Conservation (phyloP, 2,797 vertebrate species). For the Coranthus polyacanthus region DNA sequence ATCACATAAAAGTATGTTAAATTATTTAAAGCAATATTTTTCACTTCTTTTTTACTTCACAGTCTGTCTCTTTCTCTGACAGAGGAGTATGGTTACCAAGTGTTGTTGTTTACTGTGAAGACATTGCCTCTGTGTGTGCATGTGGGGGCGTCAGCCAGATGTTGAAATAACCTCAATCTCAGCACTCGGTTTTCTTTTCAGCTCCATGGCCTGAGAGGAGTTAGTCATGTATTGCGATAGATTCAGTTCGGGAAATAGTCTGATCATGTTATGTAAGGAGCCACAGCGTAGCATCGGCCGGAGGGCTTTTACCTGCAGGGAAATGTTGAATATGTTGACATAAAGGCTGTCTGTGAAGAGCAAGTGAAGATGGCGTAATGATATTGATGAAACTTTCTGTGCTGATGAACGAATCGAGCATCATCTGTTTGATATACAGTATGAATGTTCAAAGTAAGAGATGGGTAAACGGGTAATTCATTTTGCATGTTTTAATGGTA, state of each 20-base stretch:
- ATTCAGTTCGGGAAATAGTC: constrained; percentile 20
- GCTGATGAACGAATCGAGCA: background rate
- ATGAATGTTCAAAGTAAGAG: background rate
- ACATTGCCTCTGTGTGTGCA: constrained; percentile 12
- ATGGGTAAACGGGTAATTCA: background rate
- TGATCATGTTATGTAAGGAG: background rate
- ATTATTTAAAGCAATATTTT: constrained; percentile 9
- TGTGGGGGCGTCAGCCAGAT: constrained; percentile 62
- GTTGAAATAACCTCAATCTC: constrained; percentile 52
- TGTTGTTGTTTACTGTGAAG: constrained; percentile 48
- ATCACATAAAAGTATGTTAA: background rate
- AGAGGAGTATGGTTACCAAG: constrained; percentile 41
- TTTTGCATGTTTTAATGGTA: background rate
- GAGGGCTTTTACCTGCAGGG: constrained; percentile 14
- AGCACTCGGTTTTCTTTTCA: constrained; percentile 40
- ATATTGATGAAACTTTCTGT: constrained; percentile 2
- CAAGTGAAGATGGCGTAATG: constrained; percentile 26
- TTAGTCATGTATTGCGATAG: constrained; percentile 3
- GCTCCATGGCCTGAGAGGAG: constrained; percentile 20
- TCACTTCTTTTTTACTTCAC: background rate
- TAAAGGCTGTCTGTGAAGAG: constrained; percentile 3
- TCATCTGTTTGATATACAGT: no score
- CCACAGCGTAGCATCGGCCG: constrained; percentile 1
- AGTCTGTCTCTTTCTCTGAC: background rate
- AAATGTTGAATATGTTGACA: constrained; percentile 16